phyloP scores from a whole-genome alignment of 2,888 invertebrate genomes.

The Marronus borbonicus region DNA sequence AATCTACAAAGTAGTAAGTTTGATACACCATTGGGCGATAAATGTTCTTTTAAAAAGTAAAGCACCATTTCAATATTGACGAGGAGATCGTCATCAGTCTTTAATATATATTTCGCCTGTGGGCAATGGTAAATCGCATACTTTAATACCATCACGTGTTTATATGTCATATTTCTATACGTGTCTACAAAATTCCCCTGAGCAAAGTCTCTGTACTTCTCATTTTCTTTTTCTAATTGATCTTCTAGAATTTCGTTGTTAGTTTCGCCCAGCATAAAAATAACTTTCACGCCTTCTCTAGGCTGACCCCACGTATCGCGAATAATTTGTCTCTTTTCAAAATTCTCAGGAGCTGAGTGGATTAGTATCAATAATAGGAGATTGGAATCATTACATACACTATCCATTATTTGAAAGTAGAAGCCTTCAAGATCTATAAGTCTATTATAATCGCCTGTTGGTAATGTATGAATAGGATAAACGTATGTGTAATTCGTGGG shows the following conservation, averaged over 20 bases:
- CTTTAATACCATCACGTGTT: slow-evolving; percentile 87
- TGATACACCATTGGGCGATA: slow-evolving; percentile 76
- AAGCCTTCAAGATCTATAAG: slow-evolving; percentile 77
- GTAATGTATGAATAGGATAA: slow-evolving; percentile 59
- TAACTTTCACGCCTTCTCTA: slow-evolving; percentile 73
- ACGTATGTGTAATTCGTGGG: slow-evolving; percentile 57
- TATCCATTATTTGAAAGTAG: slow-evolving; percentile 74
- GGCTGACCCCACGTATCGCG: slow-evolving; percentile 82
- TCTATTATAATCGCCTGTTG: slow-evolving; percentile 64
- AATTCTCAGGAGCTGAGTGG: slow-evolving; percentile 80
- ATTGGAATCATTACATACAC: slow-evolving; percentile 64
- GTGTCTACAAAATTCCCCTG: slow-evolving; percentile 85
- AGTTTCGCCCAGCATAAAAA: slow-evolving; percentile 80
- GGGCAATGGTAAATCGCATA: slow-evolving; percentile 83
- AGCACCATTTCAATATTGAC: slow-evolving; percentile 79
- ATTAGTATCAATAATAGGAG: slow-evolving; percentile 77
- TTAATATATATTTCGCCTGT: slow-evolving; percentile 77
- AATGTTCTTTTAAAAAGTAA: slow-evolving; percentile 73
- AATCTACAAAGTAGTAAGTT: slow-evolving; percentile 79
- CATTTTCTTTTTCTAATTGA: slow-evolving; percentile 73
- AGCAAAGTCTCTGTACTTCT: slow-evolving; percentile 77
- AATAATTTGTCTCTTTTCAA: slow-evolving; percentile 77
- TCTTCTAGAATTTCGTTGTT: slow-evolving; percentile 64
- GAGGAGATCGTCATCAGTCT: slow-evolving; percentile 85
- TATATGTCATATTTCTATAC: slow-evolving; percentile 88